phyloP scores from a whole-genome alignment of 2,113 vertebrate genomes.

The Chamaetylas fuelleborni region DNA sequence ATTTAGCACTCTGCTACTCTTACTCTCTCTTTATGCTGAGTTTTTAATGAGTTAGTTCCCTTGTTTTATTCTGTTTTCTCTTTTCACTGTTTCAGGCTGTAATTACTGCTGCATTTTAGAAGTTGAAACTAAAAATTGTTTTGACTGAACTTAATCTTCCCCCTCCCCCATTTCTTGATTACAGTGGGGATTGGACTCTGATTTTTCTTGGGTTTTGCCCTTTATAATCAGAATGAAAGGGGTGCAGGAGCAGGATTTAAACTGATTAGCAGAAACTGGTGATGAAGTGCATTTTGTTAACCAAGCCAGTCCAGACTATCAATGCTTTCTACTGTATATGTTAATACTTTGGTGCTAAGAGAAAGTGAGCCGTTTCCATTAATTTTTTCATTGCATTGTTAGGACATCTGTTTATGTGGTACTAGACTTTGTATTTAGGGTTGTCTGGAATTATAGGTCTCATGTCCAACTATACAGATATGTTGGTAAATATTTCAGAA shows the following conservation, averaged over 20 bases:
- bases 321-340: not conserved
- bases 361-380: not conserved
- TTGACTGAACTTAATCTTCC: not conserved
- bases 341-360: not conserved
- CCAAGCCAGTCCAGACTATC: not conserved
- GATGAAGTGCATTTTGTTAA: not conserved
- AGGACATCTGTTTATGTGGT: not conserved
- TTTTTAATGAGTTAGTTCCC: not conserved
- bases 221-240: not conserved
- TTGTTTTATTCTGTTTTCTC: not conserved
- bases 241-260: not conserved
- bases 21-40: not conserved
- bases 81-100: not conserved
- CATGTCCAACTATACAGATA: not conserved
- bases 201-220: not conserved
- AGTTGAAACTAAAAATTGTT: not conserved
- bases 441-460: not conserved
- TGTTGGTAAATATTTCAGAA: not conserved
- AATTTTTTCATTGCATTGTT: not conserved
- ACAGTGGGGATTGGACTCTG: not conserved
- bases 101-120: not conserved
- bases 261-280: not conserved
- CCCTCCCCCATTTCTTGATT: accelerated
- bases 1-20: not conserved
- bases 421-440: not conserved